phyloP scores from a whole-genome alignment of 1,140 invertebrate species.

The Danaus plexippus region DNA sequence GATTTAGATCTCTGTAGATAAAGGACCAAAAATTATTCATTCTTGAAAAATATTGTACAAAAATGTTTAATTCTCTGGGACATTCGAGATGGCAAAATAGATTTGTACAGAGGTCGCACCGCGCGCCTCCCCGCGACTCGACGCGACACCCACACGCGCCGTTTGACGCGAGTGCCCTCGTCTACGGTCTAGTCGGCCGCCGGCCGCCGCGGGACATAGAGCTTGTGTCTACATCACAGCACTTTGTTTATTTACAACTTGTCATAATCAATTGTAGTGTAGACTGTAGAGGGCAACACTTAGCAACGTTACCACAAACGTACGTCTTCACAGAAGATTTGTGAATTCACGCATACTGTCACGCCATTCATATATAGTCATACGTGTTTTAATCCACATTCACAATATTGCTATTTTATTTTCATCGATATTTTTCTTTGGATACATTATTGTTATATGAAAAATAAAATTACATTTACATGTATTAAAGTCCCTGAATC shows the following conservation, averaged over 20 bases:
- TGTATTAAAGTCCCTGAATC: too few relatives aligned
- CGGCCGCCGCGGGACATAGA: constrained; percentile 43
- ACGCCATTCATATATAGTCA: constrained; percentile 11
- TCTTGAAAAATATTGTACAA: too few relatives aligned
- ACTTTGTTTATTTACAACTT: constrained; percentile 56
- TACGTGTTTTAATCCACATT: constrained; percentile 36
- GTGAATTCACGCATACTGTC: constrained; percentile 19
- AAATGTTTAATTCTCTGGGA: constrained; percentile 7
- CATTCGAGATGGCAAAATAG: constrained; percentile 12
- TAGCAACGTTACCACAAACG: constrained; percentile 49
- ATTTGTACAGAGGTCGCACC: constrained; percentile 28
- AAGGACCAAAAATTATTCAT: too few relatives aligned
- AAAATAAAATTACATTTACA: too few relatives aligned
- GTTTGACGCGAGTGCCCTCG: not conserved
- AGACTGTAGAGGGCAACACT: constrained; percentile 37
- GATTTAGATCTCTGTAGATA: too few relatives aligned
- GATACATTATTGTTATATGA: too few relatives aligned
- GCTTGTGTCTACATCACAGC: constrained; percentile 25
- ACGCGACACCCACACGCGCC: constrained; percentile 20
- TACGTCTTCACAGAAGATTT: constrained; percentile 28
- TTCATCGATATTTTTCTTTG: constrained; percentile 8
- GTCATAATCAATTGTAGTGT: constrained; percentile 38
- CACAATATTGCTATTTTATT: constrained; percentile 26
- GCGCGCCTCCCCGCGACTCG: constrained; percentile 29
- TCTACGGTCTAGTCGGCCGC: constrained; percentile 38